Evolutionary conservation across 2,113 vertebrate genomes (phyloP), one percentile per base, ranked within the genome.

Genomic region (Patagioenas fasciata): DNA sequence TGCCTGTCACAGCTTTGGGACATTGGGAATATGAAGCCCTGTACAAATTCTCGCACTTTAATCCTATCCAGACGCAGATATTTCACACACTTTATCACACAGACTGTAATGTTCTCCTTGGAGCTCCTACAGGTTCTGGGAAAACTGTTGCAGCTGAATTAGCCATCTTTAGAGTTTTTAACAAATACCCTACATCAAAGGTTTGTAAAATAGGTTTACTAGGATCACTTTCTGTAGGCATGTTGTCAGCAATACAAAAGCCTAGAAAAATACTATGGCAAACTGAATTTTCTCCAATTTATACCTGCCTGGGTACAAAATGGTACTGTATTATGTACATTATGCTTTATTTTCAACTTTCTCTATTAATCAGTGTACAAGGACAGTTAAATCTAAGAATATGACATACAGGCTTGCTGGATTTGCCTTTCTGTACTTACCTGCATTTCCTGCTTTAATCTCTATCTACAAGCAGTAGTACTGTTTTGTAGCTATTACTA

Each of bases 51-150:
- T 99, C 98, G 14, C 99, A 99, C 97, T 99, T 98, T 97, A 99
- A 99, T 97, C 99, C 99, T 84, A 98, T 99, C 91, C 99, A 99
- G 98, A 99, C 99, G 5, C 99, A 99, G 93, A 99, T 99, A 98
- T 99, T 99, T 97, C 99, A 99, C 95, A 99, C 99, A 0, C 97
- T 99, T 5, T 99, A 99, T 94, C 99, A 99, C 97, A 99, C 98
- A 13, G 99, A 99, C 96, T 98, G 98, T 62, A 99, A 99, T 77
- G 99, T 99, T 92, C 98, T 99, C 57, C 99, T 99, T 92, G 99
- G 99, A 94, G 99, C 99, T 2, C 99, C 99, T 20, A 99, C 99
- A 24, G 99, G 99, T 87, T 99, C 99, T 26, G 99, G 99, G 56
- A 99, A 99, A 94, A 99, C 99, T 47, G 99, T 99, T 60, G 99